A percentile compares a stretch with the other conserved stretches of the same genome.
Conservation (phyloP, 2,888 invertebrate genomes). For the Euphydryas editha region DNA sequence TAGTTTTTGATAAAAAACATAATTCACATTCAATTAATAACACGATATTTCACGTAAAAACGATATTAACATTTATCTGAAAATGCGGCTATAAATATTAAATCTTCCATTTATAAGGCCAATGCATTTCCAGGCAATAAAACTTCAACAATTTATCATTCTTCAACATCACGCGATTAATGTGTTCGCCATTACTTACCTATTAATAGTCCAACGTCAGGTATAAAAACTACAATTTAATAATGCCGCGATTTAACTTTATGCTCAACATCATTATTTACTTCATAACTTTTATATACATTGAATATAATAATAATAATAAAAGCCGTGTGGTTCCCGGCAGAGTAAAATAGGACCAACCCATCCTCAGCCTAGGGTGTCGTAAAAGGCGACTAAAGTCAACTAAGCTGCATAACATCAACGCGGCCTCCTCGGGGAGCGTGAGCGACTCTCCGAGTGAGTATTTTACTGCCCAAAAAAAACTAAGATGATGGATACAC, state of each 20-base stretch:
- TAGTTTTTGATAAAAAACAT: not conserved
- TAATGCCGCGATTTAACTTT: slow-evolving; percentile 26
- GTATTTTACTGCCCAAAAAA: too few relatives aligned
- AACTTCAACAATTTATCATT: slow-evolving; percentile 39
- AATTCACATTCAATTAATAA: not conserved
- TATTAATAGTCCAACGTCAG: slow-evolving; percentile 36
- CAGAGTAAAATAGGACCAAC: too few relatives aligned
- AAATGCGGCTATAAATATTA: slow-evolving; percentile 24
- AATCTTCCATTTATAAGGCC: slow-evolving; percentile 28
- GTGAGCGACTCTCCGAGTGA: too few relatives aligned
- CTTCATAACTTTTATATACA: slow-evolving; percentile 1
- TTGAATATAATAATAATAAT: slow-evolving; percentile 11
- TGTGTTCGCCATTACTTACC: slow-evolving; percentile 35
- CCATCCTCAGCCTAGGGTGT: too few relatives aligned
- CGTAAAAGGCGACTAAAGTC: too few relatives aligned
- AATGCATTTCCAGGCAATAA: slow-evolving; percentile 32
- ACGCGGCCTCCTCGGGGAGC: too few relatives aligned
- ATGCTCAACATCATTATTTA: slow-evolving; percentile 19
- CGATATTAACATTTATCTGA: not conserved
- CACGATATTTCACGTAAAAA: slow-evolving; percentile 2
- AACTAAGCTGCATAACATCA: not conserved
- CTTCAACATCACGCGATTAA: slow-evolving; percentile 39
- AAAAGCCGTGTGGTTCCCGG: too few relatives aligned
- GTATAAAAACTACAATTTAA: slow-evolving; percentile 36
- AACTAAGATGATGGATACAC: too few relatives aligned